Evolutionary conservation across 2,113 vertebrate species (phyloP), one percentile per base, ranked within the genome.

Genomic region (Neogobius melanostomus): DNA sequence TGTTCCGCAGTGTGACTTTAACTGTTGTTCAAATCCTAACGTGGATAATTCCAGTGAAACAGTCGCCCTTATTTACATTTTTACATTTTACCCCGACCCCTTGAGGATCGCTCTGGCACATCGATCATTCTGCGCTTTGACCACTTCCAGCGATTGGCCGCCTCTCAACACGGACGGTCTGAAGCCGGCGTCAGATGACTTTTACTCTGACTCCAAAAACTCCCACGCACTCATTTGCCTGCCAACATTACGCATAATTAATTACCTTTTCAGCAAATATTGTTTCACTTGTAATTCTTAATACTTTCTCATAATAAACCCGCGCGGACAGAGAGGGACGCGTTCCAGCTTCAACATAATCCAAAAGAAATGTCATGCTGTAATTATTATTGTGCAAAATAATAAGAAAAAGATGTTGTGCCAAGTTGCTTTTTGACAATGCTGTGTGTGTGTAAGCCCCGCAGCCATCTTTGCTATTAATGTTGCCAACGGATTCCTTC

Each of bases 281-380:
- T 66, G 7, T 50, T 57, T 61, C 46, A 14, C 10, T 42, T 48
- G 54, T n/a, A n/a, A n/a, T 17, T 42, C 57, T 10, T 11, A 57
- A 12, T 28, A 11, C 49, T 48, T 71, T 62, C 53, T 64, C 51
- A 15, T 45, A n/a, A 14, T 67, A 51, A 15, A 36, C 28, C 17
- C 48, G 46, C 10, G 66, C 44, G 72, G 66, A 77, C 77, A 77
- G 77, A 57, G 67, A 76, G 73, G 16, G 65, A 82, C 65, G 65
- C 50, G 66, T 75, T 76, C 48, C 70, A 67, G 69, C 76, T 83
- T 79, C 68, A 83, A 71, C 65, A 36, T 74, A 76, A 76, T 74
- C 72, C 74, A 50, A 51, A 47, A 2, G 3, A 89, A 89, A 89
- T 89, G 84, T 87, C 88, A 88, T 67, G 64, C 61, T 79, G 62